phyloP scores from a whole-genome alignment of 2,797 vertebrate species.

The Bovichtus variegatus region DNA sequence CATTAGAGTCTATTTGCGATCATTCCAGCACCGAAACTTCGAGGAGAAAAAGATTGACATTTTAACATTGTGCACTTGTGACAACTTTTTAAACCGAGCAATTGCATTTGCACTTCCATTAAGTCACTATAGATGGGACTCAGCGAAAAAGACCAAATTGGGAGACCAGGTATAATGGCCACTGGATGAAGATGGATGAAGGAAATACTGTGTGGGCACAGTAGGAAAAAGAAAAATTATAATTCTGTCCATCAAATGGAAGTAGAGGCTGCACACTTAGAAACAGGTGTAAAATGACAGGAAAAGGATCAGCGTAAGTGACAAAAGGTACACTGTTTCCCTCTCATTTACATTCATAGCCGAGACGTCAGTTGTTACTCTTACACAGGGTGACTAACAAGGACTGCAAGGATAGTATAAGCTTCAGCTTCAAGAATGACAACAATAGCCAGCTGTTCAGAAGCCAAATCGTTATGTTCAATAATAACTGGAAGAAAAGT shows the following conservation, averaged over 20 bases:
- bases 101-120: not conserved
- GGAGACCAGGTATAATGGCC: not conserved
- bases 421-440: conserved; percentile 4
- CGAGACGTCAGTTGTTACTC: not conserved
- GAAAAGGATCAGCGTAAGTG: conserved; percentile 8
- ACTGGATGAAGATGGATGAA: conserved; percentile 13
- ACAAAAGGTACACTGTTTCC: conserved; percentile 6
- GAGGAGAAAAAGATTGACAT: not conserved
- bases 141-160: not conserved
- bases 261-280: not conserved
- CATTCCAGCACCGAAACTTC: not conserved
- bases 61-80: not conserved
- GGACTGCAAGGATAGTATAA: not conserved
- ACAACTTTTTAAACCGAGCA: not conserved
- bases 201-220: conserved; percentile 19
- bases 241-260: not conserved
- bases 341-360: conserved; percentile 36
- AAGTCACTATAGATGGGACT: not conserved
- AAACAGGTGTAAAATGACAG: conserved; percentile 14
- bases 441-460: conserved; percentile 1
- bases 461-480: conserved; percentile 1
- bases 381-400: not conserved
- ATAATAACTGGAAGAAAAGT: conserved; percentile 6
- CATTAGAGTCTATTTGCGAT: not conserved
- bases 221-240: not conserved